Evolutionary conservation across 2,888 invertebrate genomes (phyloP).

Genomic region (Himalopsyche japonica): DNA sequence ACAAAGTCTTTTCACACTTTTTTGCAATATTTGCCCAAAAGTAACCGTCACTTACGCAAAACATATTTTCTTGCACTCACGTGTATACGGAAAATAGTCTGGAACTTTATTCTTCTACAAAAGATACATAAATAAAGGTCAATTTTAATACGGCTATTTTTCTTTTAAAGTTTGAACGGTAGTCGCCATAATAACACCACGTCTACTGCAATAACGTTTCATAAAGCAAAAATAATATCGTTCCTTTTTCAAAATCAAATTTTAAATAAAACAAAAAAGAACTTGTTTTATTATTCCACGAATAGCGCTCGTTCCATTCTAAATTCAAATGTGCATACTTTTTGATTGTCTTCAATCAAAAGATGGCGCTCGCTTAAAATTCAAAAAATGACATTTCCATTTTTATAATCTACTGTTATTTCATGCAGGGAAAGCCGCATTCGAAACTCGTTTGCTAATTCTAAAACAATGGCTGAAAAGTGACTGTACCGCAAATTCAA

Average conservation of each 20-base stretch:
- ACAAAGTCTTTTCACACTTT: no score
- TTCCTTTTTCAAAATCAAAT: background rate
- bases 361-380: background rate
- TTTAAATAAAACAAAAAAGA: background rate
- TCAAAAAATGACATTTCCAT: background rate
- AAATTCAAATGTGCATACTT: background rate
- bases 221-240: background rate
- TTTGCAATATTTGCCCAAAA: no score
- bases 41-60: no score
- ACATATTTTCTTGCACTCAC: background rate
- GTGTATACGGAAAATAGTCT: background rate
- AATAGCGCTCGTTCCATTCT: background rate
- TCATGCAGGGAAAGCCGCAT: background rate
- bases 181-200: background rate
- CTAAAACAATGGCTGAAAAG: background rate
- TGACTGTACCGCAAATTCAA: no score
- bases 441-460: background rate
- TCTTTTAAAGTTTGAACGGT: background rate
- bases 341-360: background rate
- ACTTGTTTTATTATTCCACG: constrained; percentile 1
- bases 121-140: background rate
- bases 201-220: background rate
- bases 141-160: background rate
- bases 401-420: background rate
- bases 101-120: background rate